phyloP scores from a whole-genome alignment of 1,140 invertebrate genomes.

The Solenopsis invicta region DNA sequence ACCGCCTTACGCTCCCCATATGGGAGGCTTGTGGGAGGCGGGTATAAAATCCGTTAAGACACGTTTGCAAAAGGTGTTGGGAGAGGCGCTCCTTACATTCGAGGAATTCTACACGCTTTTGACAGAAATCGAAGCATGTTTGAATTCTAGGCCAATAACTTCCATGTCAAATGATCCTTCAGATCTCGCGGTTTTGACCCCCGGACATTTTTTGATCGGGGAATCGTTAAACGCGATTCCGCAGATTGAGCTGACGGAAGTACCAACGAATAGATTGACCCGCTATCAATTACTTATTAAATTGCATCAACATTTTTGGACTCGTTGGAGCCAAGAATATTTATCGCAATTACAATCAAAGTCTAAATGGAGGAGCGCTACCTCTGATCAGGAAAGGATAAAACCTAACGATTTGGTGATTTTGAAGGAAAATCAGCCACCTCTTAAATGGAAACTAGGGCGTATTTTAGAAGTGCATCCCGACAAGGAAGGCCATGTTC shows the following conservation, averaged over 20 bases:
- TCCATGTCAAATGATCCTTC: slow-evolving; percentile 21
- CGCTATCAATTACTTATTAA: not conserved
- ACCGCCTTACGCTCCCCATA: too few species aligned
- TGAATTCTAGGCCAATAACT: slow-evolving; percentile 71
- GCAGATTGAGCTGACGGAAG: not conserved
- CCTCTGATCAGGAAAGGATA: too few species aligned
- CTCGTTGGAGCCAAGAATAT: too few species aligned
- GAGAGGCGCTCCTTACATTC: slow-evolving; percentile 51
- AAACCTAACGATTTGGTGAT: too few species aligned
- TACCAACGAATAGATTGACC: not conserved
- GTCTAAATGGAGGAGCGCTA: too few species aligned
- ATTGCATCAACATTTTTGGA: not conserved
- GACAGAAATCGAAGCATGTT: slow-evolving; percentile 61
- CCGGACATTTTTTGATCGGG: not conserved
- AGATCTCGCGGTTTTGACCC: not conserved
- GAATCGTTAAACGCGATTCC: not conserved
- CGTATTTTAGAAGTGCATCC: too few species aligned
- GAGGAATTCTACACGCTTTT: slow-evolving; percentile 68
- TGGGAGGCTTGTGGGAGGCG: too few species aligned
- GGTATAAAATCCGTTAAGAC: slow-evolving; percentile 17
- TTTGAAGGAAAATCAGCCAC: too few species aligned
- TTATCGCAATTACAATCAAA: too few species aligned
- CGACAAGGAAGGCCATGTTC: too few species aligned
- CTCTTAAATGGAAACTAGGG: too few species aligned
- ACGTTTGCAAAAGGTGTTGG: not conserved